A percentile compares a stretch with the other conserved stretches of the same genome.
Conservation (phyloP, 2,113 vertebrate genomes). For the Lamprologus callipterus region DNA sequence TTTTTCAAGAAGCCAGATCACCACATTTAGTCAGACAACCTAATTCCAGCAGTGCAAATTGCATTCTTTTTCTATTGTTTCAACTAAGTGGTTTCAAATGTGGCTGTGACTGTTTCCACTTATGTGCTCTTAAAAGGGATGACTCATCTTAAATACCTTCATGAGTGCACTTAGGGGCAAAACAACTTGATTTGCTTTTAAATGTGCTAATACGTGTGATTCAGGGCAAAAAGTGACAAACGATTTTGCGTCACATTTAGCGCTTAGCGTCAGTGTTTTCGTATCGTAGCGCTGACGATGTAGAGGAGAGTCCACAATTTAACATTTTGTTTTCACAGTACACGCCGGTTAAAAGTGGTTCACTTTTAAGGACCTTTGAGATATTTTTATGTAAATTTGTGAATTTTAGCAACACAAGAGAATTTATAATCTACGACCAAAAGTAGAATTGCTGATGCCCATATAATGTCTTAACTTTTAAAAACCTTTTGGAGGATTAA, state of each 20-base stretch:
- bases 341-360: neutral
- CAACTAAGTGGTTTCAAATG: slow-evolving; percentile 62
- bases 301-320: neutral
- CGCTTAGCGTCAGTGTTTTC: neutral
- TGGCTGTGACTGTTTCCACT: slow-evolving; percentile 53
- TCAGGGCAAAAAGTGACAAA: neutral
- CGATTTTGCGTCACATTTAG: neutral
- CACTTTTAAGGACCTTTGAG: neutral
- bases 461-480: neutral
- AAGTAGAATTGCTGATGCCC: neutral
- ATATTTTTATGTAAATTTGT: neutral
- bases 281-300: neutral
- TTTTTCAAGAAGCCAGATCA: neutral
- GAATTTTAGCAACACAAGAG: neutral
- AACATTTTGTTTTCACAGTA: neutral
- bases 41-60: slow-evolving; percentile 52
- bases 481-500: fast-evolving
- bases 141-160: slow-evolving; percentile 48
- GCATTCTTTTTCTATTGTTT: slow-evolving; percentile 54
- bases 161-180: slow-evolving; percentile 32
- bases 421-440: neutral
- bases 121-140: slow-evolving; percentile 51
- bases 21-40: slow-evolving; percentile 41
- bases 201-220: slow-evolving; percentile 7
- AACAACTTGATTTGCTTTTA: slow-evolving; percentile 9